Percentiles rank a stretch among this genome's conserved stretches.
Evolutionary conservation across 1,140 invertebrate genomes (phyloP).

Genomic region (Hermetia illucens): DNA sequence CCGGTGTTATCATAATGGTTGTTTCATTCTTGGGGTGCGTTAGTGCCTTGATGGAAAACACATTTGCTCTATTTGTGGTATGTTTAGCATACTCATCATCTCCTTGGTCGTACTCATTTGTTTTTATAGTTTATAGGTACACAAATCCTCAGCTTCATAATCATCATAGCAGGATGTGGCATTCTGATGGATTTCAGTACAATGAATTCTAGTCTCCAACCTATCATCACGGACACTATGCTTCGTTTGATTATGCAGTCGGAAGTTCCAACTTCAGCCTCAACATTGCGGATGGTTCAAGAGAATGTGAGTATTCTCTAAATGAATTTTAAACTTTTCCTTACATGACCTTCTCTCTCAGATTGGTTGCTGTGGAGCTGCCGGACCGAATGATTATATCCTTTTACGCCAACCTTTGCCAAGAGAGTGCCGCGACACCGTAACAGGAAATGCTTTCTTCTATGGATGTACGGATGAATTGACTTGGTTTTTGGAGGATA

Average conservation of each 20-base stretch:
- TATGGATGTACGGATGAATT: slow-evolving; percentile 74
- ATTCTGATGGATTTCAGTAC: slow-evolving; percentile 66
- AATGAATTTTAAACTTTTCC: background rate
- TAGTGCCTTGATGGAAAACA: slow-evolving; percentile 52
- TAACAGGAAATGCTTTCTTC: slow-evolving; percentile 76
- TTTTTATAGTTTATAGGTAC: slow-evolving; percentile 48
- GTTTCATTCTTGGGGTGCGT: slow-evolving; percentile 62
- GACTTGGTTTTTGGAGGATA: slow-evolving; percentile 69
- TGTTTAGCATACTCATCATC: slow-evolving; percentile 22
- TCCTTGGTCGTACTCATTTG: background rate
- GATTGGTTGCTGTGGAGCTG: slow-evolving; percentile 76
- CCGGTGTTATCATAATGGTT: slow-evolving; percentile 52
- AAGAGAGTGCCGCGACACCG: slow-evolving; percentile 65
- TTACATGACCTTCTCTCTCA: slow-evolving; percentile 21
- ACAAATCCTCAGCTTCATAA: slow-evolving; percentile 52
- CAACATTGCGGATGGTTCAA: slow-evolving; percentile 60
- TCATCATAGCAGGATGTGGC: slow-evolving; percentile 57
- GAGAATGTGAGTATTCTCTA: slow-evolving; percentile 52
- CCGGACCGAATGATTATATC: slow-evolving; percentile 66
- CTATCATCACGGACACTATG: slow-evolving; percentile 52
- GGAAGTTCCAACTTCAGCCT: slow-evolving; percentile 45
- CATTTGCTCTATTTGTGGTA: slow-evolving; percentile 42
- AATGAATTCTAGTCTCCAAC: slow-evolving; percentile 60
- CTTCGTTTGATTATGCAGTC: slow-evolving; percentile 46
- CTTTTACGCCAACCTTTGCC: slow-evolving; percentile 59